Conservation (phyloP, 92 coral and sea anemone species). For the Parazoanthus swiftii region DNA sequence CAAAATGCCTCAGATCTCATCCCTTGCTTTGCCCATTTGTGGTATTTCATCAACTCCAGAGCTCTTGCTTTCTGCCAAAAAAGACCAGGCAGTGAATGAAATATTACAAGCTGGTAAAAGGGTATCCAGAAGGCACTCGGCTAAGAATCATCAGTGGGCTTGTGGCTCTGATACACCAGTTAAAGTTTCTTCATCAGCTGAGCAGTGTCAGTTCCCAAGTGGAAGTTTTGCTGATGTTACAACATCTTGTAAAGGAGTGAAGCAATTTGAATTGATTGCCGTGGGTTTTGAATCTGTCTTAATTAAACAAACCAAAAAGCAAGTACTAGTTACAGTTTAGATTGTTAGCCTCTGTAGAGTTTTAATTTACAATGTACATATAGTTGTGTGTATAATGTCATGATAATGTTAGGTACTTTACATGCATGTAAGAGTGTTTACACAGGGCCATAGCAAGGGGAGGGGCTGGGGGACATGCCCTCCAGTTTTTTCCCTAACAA, state of each 20-base stretch:
- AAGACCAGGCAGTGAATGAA: background rate
- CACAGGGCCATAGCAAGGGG: no score
- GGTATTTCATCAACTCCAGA: slow-evolving; percentile 1
- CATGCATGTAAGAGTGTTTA: no score
- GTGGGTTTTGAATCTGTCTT: background rate
- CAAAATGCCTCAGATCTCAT: slow-evolving; percentile 4
- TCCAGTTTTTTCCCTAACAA: no score
- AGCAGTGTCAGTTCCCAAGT: background rate
- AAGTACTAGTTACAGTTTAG: background rate
- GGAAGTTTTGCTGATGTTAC: background rate
- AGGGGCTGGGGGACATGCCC: no score
- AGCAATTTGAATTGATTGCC: slow-evolving; percentile 26
- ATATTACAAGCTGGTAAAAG: background rate
- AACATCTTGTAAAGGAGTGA: slow-evolving; percentile 11
- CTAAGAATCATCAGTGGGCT: background rate
- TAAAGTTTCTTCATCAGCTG: background rate
- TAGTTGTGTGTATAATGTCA: background rate
- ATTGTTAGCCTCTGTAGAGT: background rate
- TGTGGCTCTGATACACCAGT: background rate
- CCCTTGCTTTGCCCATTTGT: slow-evolving; percentile 19
- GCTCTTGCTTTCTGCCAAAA: background rate
- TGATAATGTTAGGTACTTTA: background rate
- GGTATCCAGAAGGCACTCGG: background rate
- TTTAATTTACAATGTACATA: no score
- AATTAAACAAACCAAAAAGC: background rate